phyloP scores from a whole-genome alignment of 2,888 invertebrate species.

The Sinohyriopsis cumingii region DNA sequence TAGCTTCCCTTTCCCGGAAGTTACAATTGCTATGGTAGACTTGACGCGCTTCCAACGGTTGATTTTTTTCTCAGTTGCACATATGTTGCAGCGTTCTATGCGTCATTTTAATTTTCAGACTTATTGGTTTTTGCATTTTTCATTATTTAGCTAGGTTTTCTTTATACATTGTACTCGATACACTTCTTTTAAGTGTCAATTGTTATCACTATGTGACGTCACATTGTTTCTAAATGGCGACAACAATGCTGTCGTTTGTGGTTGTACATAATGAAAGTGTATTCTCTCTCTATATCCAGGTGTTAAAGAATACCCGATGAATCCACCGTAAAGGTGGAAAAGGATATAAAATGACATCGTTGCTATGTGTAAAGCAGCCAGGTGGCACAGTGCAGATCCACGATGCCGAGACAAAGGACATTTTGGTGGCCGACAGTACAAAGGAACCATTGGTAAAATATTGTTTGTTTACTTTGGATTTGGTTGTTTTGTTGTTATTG shows the following conservation, averaged over 20 bases:
- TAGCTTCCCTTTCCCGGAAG: constrained; percentile 30
- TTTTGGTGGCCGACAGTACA: constrained; percentile 32
- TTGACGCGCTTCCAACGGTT: no score
- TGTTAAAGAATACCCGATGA: not conserved
- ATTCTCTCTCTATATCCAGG: no score
- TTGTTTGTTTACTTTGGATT: no score
- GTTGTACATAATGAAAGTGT: no score
- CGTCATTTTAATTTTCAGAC: no score
- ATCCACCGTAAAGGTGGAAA: constrained; percentile 21
- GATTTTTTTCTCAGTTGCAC: no score
- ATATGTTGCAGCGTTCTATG: no score
- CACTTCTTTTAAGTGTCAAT: not conserved
- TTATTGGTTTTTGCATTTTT: no score
- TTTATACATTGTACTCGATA: no score
- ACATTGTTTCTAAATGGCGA: constrained; percentile 56
- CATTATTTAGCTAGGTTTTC: no score
- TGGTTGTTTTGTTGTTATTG: no score
- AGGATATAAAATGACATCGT: constrained; percentile 47
- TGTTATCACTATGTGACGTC: constrained; percentile 56
- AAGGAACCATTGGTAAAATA: not conserved
- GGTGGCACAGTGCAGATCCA: constrained; percentile 57
- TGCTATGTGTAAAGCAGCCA: constrained; percentile 53
- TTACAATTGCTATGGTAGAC: not conserved
- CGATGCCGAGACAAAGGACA: constrained; percentile 39
- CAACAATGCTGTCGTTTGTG: constrained; percentile 10